Evolutionary conservation across 1,140 invertebrate species (phyloP).

Genomic region (Rhopalosiphum maidis): DNA sequence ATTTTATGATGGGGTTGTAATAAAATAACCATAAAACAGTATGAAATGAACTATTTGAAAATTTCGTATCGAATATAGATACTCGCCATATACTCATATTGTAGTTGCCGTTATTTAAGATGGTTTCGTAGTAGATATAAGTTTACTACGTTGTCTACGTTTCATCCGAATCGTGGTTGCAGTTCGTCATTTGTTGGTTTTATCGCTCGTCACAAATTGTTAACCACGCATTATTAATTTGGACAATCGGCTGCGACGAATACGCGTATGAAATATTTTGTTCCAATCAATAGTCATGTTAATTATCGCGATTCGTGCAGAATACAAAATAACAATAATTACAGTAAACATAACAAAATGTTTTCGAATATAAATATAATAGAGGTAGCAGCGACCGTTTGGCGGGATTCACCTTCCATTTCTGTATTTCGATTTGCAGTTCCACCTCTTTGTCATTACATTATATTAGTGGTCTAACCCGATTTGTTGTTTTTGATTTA

Average conservation of each 20-base stretch:
- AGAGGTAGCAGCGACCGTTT: neutral
- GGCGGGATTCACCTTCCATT: conserved; percentile 8
- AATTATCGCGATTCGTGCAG: neutral
- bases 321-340: too few relatives aligned
- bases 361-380: neutral
- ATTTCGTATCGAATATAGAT: neutral
- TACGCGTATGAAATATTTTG: neutral
- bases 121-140: neutral
- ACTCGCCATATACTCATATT: neutral
- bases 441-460: neutral
- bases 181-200: neutral
- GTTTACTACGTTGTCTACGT: too few relatives aligned
- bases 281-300: neutral
- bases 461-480: neutral
- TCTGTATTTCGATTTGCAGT: neutral
- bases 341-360: neutral
- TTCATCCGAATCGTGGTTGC: neutral
- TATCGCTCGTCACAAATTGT: neutral
- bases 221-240: neutral
- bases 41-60: neutral
- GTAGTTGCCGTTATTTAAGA: too few relatives aligned
- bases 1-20: neutral
- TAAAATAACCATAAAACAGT: neutral
- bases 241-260: neutral
- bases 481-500: conserved; percentile 25